phyloP scores from a whole-genome alignment of 2,888 invertebrate genomes.

The Ophion ventricosus region DNA sequence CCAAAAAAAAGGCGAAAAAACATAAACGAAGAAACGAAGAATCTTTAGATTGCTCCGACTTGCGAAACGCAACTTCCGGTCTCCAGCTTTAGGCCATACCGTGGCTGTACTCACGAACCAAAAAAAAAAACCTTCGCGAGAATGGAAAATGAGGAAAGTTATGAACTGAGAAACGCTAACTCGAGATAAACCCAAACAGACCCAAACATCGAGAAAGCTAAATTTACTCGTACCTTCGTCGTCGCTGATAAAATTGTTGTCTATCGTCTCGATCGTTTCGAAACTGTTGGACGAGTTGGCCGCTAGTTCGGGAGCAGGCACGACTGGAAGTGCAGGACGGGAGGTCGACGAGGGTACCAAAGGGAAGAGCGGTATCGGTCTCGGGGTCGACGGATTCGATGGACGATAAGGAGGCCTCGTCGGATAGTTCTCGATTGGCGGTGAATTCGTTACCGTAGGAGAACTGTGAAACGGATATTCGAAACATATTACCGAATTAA shows the following conservation, averaged over 20 bases:
- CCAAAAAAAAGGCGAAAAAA: slow-evolving; percentile 27
- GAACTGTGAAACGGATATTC: slow-evolving; percentile 58
- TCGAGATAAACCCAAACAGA: not conserved
- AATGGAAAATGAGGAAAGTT: not conserved
- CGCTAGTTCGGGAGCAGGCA: slow-evolving; percentile 67
- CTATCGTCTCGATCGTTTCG: slow-evolving; percentile 74
- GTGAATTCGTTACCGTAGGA: slow-evolving; percentile 57
- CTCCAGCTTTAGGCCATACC: not conserved
- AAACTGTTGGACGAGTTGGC: slow-evolving; percentile 68
- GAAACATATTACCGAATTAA: not conserved
- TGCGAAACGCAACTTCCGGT: slow-evolving; percentile 18
- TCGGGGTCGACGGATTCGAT: slow-evolving; percentile 81
- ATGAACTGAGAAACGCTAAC: not conserved
- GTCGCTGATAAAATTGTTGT: slow-evolving; percentile 81
- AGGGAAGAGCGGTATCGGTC: slow-evolving; percentile 83
- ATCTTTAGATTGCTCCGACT: slow-evolving; percentile 34
- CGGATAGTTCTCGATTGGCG: slow-evolving; percentile 80
- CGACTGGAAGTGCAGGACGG: slow-evolving; percentile 50
- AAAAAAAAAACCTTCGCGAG: not conserved
- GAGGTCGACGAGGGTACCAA: slow-evolving; percentile 69
- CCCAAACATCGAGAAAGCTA: not conserved
- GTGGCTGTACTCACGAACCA: too few relatives aligned
- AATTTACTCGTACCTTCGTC: slow-evolving; percentile 77
- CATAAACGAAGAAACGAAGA: slow-evolving; percentile 22
- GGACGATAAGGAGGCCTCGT: slow-evolving; percentile 83